Base-by-base conservation (phyloP, 2,797 vertebrate genomes). In the Halcyon leucocephala region DNA sequence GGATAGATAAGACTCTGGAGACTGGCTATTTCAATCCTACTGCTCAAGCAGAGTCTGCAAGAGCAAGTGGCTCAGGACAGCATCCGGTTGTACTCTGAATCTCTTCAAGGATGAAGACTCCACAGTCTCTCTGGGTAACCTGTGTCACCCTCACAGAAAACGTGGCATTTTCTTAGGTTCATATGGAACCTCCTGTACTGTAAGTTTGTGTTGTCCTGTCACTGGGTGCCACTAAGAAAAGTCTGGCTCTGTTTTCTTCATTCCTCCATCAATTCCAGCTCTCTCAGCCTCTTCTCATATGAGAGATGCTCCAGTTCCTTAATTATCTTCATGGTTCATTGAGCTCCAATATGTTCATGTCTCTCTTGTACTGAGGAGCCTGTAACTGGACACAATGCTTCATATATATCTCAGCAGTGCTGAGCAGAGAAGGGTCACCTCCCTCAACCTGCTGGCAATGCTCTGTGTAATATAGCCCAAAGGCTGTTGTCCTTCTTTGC, bases 121-220 rank as follows among this genome's bases (percentile, higher is more conserved):
- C 61, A 69, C 12, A 44, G 33, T 3, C 22, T 33, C 10, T 25
- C 24, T 64, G 51, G 16, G 26, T 20, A 77, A 65, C 6, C 31
- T 69, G 49, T 48, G 10, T 4, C 44, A 54, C 4, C 6, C 39
- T 74, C 57, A 67, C 9, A 86, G 57, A 52, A 60, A 51, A 15
- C 49, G 20, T 7, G 1, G 0, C 0, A 0, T 2, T 67, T 66
- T 60, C n/a, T 41, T 31, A 73, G 9, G 14, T 16, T 25, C 18
- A 46, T 26, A 33, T 11, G 21, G 80, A 85, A 57, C 9, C 7
- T 52, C 33, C 12, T 31, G 4, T 28, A 13, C 11, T 73, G 41
- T 31, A 39, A 70, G 6, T 48, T 72, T 55, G 8, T 73, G 81
- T 24, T 65, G 35, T 16, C 46, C 33, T 46, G 44, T 46, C 44